These are phyloP conservation scores for Pipistrellus pipistrellus DNA, from an alignment of 2,797 vertebrate species.

Conservation along the genomic window DNA sequence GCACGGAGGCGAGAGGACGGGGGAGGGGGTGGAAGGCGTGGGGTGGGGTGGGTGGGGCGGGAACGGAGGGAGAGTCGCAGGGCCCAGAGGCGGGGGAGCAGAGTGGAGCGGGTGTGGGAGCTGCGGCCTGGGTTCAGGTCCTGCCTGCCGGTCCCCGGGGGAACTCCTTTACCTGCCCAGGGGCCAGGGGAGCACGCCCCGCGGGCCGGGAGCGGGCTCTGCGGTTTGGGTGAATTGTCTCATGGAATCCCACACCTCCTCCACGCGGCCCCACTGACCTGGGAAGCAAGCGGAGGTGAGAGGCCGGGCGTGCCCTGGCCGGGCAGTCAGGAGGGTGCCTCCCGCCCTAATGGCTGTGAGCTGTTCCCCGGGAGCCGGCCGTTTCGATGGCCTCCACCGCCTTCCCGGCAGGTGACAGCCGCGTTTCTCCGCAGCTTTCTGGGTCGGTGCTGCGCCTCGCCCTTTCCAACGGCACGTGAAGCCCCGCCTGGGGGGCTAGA, in stretches of 20 bases:
- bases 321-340: background rate
- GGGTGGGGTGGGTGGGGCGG: background rate
- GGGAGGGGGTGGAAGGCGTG: no score
- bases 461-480: background rate
- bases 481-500: no score
- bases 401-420: accelerated
- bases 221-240: background rate
- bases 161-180: background rate
- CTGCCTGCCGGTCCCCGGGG: background rate
- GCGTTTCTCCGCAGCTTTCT: background rate
- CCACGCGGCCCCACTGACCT: background rate
- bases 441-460: no score
- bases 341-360: background rate
- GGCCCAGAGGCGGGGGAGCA: background rate
- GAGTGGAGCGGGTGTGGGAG: background rate
- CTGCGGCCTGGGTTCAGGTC: background rate
- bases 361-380: accelerated
- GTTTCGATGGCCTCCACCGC: no score
- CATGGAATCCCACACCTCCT: background rate
- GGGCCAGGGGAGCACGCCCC: background rate
- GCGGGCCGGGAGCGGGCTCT: background rate
- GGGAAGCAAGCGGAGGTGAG: background rate
- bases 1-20: background rate
- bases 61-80: background rate
- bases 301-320: background rate